These are phyloP conservation scores for Camponotus floridanus DNA, from an alignment of 1,140 invertebrate species.

Conservation along the genomic window DNA sequence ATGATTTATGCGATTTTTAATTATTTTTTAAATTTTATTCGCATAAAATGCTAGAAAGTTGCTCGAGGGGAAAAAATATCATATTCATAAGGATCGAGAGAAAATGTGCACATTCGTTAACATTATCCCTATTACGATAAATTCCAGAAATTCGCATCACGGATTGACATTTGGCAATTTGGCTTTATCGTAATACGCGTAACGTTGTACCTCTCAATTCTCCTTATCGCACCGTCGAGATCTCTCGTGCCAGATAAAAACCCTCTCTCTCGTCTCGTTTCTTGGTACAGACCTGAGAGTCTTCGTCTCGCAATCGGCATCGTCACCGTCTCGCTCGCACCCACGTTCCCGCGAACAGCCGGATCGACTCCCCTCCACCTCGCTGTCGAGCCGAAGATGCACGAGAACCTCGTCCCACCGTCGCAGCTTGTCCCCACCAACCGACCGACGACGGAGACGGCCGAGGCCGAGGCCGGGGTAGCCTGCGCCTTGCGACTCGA, in stretches of 20 bases:
- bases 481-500: slow-evolving; percentile 77
- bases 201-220: neutral
- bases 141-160: no score
- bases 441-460: slow-evolving; percentile 52
- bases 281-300: slow-evolving; percentile 36
- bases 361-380: slow-evolving; percentile 1
- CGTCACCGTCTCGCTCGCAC: slow-evolving; percentile 50
- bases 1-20: neutral
- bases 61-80: no score
- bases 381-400: slow-evolving; percentile 27
- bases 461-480: slow-evolving; percentile 57
- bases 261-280: neutral
- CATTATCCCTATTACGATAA: no score
- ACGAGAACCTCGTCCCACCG: slow-evolving; percentile 48
- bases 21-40: neutral
- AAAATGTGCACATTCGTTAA: no score
- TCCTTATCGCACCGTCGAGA: neutral
- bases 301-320: neutral
- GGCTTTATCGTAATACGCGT: neutral
- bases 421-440: neutral
- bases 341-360: no score
- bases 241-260: neutral
- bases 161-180: neutral
- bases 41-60: no score
- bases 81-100: no score